Conservation (phyloP, 2,888 invertebrate genomes). For the Unio pictorum region DNA sequence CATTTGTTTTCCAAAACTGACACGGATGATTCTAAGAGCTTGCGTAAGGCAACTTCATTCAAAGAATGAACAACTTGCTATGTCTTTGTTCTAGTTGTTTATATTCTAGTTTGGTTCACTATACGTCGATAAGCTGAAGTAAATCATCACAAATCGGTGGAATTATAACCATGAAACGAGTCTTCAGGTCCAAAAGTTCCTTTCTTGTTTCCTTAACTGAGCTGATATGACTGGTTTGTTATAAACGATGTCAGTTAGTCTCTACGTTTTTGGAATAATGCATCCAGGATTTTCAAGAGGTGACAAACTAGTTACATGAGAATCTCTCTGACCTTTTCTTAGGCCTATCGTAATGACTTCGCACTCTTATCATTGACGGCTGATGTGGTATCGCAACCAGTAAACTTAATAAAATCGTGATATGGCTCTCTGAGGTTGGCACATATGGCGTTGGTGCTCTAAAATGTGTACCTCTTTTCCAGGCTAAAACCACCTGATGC, state of each 20-base stretch:
- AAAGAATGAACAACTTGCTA: neutral
- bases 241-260: neutral
- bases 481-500: conserved; percentile 1
- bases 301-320: neutral
- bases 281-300: neutral
- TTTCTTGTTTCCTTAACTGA: neutral
- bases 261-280: neutral
- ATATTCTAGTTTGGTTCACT: neutral
- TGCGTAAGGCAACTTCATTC: neutral
- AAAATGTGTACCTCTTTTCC: conserved; percentile 5
- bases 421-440: conserved; percentile 1
- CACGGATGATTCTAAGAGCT: neutral
- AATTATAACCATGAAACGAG: neutral
- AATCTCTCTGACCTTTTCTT: conserved; percentile 1
- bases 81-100: neutral
- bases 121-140: neutral
- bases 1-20: neutral
- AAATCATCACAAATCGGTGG: neutral
- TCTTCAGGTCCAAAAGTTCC: neutral
- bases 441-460: conserved; percentile 8
- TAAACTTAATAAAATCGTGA: neutral
- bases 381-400: neutral
- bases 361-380: neutral
- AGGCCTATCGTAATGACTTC: neutral
- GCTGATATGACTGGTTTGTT: neutral